Conservation (phyloP, 2,113 vertebrate species). For the Grantiella picta region DNA sequence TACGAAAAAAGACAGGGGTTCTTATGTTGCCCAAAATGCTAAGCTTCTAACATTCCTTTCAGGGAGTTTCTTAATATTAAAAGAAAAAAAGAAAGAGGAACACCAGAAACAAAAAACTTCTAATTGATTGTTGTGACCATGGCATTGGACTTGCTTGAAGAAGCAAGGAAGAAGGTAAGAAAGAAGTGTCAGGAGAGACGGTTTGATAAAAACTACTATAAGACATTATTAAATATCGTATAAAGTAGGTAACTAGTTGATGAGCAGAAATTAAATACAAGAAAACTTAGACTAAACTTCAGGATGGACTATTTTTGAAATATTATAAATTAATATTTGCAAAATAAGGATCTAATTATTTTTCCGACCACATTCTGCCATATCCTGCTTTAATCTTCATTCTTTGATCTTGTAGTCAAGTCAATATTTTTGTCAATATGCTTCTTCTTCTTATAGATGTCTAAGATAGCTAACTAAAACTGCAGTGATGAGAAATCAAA, state of each 20-base stretch:
- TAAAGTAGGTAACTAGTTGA: not conserved
- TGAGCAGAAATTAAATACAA: not conserved
- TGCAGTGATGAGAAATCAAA: slow-evolving; percentile 2
- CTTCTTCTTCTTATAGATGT: not conserved
- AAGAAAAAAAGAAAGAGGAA: not conserved
- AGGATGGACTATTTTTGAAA: not conserved
- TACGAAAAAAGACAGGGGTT: not conserved
- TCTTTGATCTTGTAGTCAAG: slow-evolving; percentile 12
- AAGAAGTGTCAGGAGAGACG: not conserved
- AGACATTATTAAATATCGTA: not conserved
- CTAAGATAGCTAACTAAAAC: not conserved
- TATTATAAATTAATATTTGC: not conserved
- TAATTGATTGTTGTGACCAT: not conserved
- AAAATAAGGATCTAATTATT: slow-evolving; percentile 1
- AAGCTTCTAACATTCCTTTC: not conserved
- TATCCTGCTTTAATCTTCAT: slow-evolving; percentile 20
- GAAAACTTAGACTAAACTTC: not conserved
- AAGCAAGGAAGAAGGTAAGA: not conserved
- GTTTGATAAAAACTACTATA: not conserved
- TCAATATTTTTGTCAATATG: slow-evolving; percentile 33
- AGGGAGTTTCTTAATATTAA: not conserved
- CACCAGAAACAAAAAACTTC: not conserved
- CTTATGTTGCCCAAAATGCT: not conserved
- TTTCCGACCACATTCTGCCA: not conserved
- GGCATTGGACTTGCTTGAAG: not conserved